Base-by-base conservation (phyloP, 2,797 vertebrate species). In the Pseudopleuronectes americanus region DNA sequence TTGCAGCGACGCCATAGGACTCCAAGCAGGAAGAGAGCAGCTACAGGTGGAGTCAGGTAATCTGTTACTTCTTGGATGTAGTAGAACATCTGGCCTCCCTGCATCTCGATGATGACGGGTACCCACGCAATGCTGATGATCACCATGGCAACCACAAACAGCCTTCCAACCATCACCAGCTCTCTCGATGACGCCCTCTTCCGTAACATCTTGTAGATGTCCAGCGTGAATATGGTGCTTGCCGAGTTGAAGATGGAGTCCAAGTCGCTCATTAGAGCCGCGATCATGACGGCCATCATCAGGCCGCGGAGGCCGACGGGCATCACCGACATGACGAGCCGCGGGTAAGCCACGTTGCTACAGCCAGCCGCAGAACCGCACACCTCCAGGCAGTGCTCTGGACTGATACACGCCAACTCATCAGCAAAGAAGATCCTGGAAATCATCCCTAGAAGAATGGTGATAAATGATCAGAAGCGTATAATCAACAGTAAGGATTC, bases 201-300 rank as follows among this genome's bases (percentile, higher is more conserved):
- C 0, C 96, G 94, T 1, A 81, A 94, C 87, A 83, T 97, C 64
- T 96, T 96, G 93, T 98, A 99, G 72, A 99, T 93, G 24, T 99
- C 97, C 60, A 99, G 90, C 0, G 97, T 98, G 87, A 99, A 99
- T 68, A 99, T 97, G 83, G 97, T 98, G 91, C 97, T 99, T 16
- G 97, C 96, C 0, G 97, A 98, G 91, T 99, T 99, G 80, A 99
- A 99, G 81, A 99, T 98, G 0, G 97, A 99, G 90, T 99, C 97
- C 88, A 99, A 77, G 90, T 98, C 97, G 58, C 97, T 99, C 97
- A 99, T 99, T 0, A 99, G 94, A 2, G 97, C 97, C 0, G 97
- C 97, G 0, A 99, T 97, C 96, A 99, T 98, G 67, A 99, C 97
- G 0, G 97, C 97, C 96, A 99, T 97, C 96, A 99, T 99, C 28